Conservation (phyloP, 2,113 vertebrate species). For the Ifrita kowaldi region DNA sequence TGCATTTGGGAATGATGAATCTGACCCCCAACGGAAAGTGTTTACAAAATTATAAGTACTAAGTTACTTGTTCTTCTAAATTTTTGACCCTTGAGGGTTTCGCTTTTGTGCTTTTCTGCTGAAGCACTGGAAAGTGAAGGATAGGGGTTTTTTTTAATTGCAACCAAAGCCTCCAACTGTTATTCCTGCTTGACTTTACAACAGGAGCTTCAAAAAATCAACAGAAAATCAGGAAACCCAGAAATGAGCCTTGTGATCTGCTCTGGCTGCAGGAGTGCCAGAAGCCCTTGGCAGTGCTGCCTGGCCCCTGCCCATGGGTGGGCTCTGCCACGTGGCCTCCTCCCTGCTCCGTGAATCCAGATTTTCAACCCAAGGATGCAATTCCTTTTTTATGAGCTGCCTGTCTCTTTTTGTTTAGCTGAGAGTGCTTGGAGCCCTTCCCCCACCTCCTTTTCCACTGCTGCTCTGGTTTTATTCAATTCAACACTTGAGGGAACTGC, state of each 20-base stretch:
- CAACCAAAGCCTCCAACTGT: neutral
- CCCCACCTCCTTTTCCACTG: slow-evolving; percentile 57
- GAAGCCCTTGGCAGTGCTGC: neutral
- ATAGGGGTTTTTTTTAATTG: neutral
- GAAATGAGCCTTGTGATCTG: neutral
- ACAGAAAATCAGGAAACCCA: neutral
- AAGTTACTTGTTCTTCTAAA: neutral
- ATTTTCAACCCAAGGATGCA: slow-evolving; percentile 57
- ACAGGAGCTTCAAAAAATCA: neutral
- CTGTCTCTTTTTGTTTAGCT: slow-evolving; percentile 69
- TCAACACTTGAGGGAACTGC: slow-evolving; percentile 78
- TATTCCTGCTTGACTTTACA: neutral
- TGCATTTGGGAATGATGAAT: neutral
- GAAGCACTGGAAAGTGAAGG: neutral
- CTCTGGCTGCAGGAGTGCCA: neutral
- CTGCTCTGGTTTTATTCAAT: slow-evolving; percentile 72
- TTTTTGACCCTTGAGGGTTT: neutral
- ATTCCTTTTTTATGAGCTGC: slow-evolving; percentile 55
- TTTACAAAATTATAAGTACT: neutral
- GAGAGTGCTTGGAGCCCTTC: slow-evolving; percentile 61
- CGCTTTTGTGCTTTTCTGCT: neutral
- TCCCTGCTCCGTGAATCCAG: slow-evolving; percentile 9
- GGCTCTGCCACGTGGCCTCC: neutral
- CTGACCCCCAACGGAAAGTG: neutral
- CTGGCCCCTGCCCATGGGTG: neutral